Evolutionary conservation across 2,888 invertebrate genomes (phyloP).

Genomic region (Noctua fimbriata): DNA sequence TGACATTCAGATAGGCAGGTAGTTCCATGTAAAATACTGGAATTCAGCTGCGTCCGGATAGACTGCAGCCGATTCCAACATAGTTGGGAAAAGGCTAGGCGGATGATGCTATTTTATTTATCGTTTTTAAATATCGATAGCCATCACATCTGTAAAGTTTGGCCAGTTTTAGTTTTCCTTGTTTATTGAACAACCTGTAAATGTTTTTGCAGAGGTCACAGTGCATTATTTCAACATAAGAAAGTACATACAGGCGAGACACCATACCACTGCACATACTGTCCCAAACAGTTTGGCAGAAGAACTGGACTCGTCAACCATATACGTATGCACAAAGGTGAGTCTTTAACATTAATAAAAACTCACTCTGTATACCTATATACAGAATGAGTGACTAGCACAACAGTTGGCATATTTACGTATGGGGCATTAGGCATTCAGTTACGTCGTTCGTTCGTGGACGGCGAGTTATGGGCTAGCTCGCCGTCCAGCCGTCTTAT

Average conservation of each 20-base stretch:
- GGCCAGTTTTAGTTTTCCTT: background rate
- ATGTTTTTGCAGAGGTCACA: conserved; percentile 81
- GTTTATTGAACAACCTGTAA: background rate
- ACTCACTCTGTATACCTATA: no score
- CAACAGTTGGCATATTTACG: background rate
- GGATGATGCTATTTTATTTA: background rate
- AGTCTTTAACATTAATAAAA: background rate
- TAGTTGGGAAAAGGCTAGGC: no score
- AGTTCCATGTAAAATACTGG: no score
- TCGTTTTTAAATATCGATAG: background rate
- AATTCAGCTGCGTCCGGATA: no score
- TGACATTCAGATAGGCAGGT: no score
- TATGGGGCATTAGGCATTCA: no score
- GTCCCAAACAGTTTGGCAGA: conserved; percentile 84
- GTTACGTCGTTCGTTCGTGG: no score
- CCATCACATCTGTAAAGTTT: background rate
- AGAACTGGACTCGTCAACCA: conserved; percentile 85
- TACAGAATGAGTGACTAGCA: background rate
- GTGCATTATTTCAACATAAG: conserved; percentile 85
- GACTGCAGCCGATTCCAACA: no score
- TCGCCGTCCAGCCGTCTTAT: no score
- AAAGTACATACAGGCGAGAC: conserved; percentile 84
- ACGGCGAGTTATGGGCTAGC: no score
- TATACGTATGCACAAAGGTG: conserved; percentile 85
- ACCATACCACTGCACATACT: conserved; percentile 87